Evolutionary conservation across 1,140 invertebrate genomes (phyloP).

Genomic region (Nilaparvata lugens): DNA sequence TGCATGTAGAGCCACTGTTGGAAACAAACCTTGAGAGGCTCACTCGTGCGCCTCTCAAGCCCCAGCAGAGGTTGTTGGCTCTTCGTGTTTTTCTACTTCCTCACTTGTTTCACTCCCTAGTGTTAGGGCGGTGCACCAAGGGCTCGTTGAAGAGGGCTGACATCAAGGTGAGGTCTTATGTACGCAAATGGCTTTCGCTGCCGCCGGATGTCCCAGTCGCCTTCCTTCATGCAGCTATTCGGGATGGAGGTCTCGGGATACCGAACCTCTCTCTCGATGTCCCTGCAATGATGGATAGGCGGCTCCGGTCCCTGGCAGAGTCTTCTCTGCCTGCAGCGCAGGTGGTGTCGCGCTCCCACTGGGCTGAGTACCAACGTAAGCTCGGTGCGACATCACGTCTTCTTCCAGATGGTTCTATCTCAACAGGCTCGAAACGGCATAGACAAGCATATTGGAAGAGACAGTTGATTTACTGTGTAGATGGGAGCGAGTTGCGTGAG

Average conservation of each 20-base stretch:
- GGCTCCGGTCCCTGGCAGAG: not conserved
- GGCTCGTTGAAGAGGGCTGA: conserved; percentile 20
- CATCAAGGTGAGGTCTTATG: not conserved
- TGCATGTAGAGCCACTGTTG: not conserved
- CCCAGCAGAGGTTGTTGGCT: conserved; percentile 26
- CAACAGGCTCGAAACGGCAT: not conserved
- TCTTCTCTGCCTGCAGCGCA: not conserved
- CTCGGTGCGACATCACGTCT: not conserved
- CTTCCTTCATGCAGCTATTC: conserved; percentile 30
- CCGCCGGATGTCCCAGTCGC: conserved; percentile 29
- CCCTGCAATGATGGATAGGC: not conserved
- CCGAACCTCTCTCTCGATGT: conserved; percentile 1
- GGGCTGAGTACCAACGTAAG: not conserved
- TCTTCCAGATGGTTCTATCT: not conserved
- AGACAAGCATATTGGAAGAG: not conserved
- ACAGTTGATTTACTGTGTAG: no score
- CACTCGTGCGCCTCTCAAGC: conserved; percentile 31
- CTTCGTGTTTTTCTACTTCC: conserved; percentile 26
- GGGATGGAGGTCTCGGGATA: conserved; percentile 30
- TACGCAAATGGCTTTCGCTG: conserved; percentile 30
- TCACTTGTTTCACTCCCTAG: conserved; percentile 25
- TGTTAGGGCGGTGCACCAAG: conserved; percentile 24
- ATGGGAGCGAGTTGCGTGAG: not conserved
- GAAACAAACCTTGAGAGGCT: conserved; percentile 13
- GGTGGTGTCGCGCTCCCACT: not conserved